phyloP scores from a whole-genome alignment of 2,888 invertebrate genomes.

The Netelia virgata region DNA sequence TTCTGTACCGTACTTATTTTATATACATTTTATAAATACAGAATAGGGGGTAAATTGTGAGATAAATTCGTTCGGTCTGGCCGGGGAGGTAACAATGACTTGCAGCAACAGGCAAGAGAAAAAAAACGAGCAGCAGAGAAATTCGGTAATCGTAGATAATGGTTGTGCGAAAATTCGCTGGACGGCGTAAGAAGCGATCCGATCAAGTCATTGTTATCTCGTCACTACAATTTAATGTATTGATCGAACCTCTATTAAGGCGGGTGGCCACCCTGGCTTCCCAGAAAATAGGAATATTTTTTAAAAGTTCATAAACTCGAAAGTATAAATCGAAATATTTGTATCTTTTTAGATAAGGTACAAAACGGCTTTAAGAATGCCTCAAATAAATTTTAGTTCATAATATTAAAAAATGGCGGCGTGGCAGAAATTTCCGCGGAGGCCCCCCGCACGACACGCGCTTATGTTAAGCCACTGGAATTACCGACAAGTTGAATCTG shows the following conservation, averaged over 20 bases:
- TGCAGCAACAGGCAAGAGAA: conserved; percentile 31
- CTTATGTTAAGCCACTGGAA: too few relatives aligned
- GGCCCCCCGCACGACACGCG: too few relatives aligned
- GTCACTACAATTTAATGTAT: conserved; percentile 55
- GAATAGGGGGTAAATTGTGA: conserved; percentile 69
- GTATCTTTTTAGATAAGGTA: too few relatives aligned
- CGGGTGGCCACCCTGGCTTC: too few relatives aligned
- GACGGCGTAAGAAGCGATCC: conserved; percentile 9
- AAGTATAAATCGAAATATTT: too few relatives aligned
- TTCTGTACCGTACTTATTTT: conserved; percentile 79
- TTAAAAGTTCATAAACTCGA: too few relatives aligned
- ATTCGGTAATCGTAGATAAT: conserved; percentile 32
- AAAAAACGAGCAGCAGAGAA: conserved; percentile 33
- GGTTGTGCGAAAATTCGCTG: conserved; percentile 29
- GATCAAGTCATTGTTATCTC: conserved; percentile 57
- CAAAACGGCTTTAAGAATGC: too few relatives aligned
- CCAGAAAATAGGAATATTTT: too few relatives aligned
- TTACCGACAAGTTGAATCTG: too few relatives aligned
- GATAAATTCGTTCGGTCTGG: conserved; percentile 66
- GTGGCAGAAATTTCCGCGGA: too few relatives aligned
- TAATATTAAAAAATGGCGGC: too few relatives aligned
- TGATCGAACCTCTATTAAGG: conserved; percentile 56
- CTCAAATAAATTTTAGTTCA: too few relatives aligned
- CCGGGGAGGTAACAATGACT: conserved; percentile 62
- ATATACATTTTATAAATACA: conserved; percentile 76